Conservation (phyloP, 1,140 invertebrate genomes). For the Monochamus saltuarius region DNA sequence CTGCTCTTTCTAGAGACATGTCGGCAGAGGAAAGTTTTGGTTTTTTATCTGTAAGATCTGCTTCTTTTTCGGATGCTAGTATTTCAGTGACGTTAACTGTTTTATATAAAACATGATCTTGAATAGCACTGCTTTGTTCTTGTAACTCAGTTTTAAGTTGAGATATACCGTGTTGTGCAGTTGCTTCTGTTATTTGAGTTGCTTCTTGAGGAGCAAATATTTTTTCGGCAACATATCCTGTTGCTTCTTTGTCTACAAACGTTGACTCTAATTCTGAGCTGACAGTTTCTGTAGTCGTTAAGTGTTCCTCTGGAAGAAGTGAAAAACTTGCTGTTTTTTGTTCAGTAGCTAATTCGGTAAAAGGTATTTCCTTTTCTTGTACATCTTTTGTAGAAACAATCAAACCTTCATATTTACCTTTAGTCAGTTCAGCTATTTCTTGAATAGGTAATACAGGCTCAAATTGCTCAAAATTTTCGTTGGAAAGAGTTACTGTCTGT, state of each 20-base stretch:
- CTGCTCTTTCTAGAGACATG: slow-evolving; percentile 29
- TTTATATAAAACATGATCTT: slow-evolving; percentile 42
- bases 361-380: slow-evolving; percentile 53
- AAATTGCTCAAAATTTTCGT: slow-evolving; percentile 33
- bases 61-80: slow-evolving; percentile 25
- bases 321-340: slow-evolving; percentile 27
- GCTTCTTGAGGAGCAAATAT: slow-evolving; percentile 26
- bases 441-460: slow-evolving; percentile 10
- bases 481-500: slow-evolving; percentile 28
- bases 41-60: slow-evolving; percentile 10
- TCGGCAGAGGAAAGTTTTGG: slow-evolving; percentile 9
- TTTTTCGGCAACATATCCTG: slow-evolving; percentile 21
- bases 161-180: slow-evolving; percentile 35
- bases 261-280: slow-evolving; percentile 52
- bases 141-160: slow-evolving; percentile 36
- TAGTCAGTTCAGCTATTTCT: slow-evolving; percentile 36
- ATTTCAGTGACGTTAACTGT: slow-evolving; percentile 26
- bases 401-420: slow-evolving; percentile 54
- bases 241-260: slow-evolving; percentile 34
- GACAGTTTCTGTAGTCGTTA: slow-evolving; percentile 50
- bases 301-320: slow-evolving; percentile 41
- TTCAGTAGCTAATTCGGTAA: slow-evolving; percentile 26
- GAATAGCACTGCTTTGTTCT: slow-evolving; percentile 36
- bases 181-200: slow-evolving; percentile 35
- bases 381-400: slow-evolving; percentile 51